These are phyloP conservation scores for Eretmocerus hayati DNA, from an alignment of 2,888 invertebrate species.

Conservation along the genomic window DNA sequence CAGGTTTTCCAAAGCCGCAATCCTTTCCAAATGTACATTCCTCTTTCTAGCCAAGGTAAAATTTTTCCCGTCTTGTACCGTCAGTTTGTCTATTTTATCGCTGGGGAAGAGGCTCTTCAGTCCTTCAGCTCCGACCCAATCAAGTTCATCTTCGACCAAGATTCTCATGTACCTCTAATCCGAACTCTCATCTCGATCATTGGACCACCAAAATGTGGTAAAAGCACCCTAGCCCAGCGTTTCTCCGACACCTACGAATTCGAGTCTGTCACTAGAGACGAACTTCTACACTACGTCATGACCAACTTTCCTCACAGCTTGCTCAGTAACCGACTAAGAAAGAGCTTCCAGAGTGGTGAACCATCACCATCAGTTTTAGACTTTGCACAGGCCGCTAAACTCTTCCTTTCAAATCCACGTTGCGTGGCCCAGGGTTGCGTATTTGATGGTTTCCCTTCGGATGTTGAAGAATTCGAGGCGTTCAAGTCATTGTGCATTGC, in stretches of 20 bases:
- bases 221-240: slow-evolving; percentile 53
- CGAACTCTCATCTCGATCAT: slow-evolving; percentile 54
- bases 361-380: slow-evolving; percentile 46
- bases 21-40: slow-evolving; percentile 50
- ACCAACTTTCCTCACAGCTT: slow-evolving; percentile 51
- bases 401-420: slow-evolving; percentile 48
- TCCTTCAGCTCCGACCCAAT: slow-evolving; percentile 54
- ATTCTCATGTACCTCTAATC: slow-evolving; percentile 46
- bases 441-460: slow-evolving; percentile 57
- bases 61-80: slow-evolving; percentile 55
- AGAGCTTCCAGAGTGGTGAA: slow-evolving; percentile 46
- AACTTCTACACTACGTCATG: slow-evolving; percentile 50
- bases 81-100: slow-evolving; percentile 55
- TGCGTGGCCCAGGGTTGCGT: slow-evolving; percentile 54
- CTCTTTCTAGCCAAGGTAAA: slow-evolving; percentile 44
- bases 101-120: slow-evolving; percentile 46
- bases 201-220: slow-evolving; percentile 60
- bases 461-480: slow-evolving; percentile 49
- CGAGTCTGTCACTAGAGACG: slow-evolving; percentile 52
- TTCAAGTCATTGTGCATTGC: slow-evolving; percentile 51
- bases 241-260: slow-evolving; percentile 52
- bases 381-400: slow-evolving; percentile 52
- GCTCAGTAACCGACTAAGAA: slow-evolving; percentile 47
- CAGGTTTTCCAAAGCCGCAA: slow-evolving; percentile 50
- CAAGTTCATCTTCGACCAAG: slow-evolving; percentile 50